Conservation (phyloP, 2,888 invertebrate genomes). For the Stegophylla sp. region DNA sequence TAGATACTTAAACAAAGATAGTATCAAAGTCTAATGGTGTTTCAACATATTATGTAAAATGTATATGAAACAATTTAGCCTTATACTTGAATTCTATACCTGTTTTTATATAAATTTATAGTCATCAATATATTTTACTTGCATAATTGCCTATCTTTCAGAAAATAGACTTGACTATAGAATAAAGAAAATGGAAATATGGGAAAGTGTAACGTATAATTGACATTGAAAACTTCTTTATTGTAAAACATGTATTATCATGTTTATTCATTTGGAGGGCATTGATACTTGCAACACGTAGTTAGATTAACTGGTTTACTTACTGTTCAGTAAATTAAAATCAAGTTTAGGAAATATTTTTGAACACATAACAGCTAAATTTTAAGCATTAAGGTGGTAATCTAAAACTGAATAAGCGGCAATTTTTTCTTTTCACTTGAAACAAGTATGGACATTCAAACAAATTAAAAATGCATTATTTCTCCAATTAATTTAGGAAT, state of each 20-base stretch:
- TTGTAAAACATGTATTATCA: not conserved
- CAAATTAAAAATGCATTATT: no score
- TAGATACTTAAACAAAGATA: no score
- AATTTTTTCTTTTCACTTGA: no score
- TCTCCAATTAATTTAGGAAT: no score
- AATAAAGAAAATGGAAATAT: not conserved
- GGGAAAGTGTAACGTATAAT: not conserved
- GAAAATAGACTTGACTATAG: not conserved
- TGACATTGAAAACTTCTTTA: not conserved
- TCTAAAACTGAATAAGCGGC: no score
- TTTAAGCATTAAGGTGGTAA: not conserved
- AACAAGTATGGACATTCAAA: no score
- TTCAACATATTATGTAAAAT: no score
- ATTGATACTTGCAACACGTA: not conserved
- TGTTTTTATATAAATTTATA: no score
- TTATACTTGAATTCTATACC: no score
- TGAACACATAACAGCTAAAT: not conserved
- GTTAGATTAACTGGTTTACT: not conserved
- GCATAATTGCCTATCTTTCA: not conserved
- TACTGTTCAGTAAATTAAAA: not conserved
- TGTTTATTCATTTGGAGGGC: not conserved
- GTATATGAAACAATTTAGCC: no score
- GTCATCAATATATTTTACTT: not conserved
- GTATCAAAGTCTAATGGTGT: no score
- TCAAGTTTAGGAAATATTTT: conserved; percentile 16